These are phyloP conservation scores for Hydraecia micacea DNA, from an alignment of 2,888 invertebrate genomes.

Conservation along the genomic window DNA sequence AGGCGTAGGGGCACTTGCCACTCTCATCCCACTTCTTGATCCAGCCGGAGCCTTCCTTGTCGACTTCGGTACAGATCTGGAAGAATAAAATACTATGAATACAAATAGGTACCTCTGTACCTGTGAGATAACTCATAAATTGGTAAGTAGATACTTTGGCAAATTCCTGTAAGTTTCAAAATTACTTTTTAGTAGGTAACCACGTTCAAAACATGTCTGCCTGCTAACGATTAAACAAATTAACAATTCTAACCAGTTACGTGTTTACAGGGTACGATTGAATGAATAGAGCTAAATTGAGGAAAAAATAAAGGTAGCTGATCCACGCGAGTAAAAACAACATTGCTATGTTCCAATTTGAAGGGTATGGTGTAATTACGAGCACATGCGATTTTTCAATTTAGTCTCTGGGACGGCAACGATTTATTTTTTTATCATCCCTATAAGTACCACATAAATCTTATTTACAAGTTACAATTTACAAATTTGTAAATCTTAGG, in stretches of 20 bases:
- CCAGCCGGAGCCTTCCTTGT: constrained; percentile 93
- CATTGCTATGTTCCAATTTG: not conserved
- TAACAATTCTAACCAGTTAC: constrained; percentile 1
- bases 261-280: not conserved
- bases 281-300: constrained; percentile 24
- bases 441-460: not conserved
- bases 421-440: no score
- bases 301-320: not conserved
- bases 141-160: not conserved
- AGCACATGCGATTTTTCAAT: not conserved
- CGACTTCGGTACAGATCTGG: constrained; percentile 94
- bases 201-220: not conserved
- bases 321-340: not conserved
- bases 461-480: not conserved
- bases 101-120: not conserved
- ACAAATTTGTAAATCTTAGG: no score
- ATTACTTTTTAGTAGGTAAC: not conserved
- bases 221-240: not conserved
- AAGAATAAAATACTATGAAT: not conserved
- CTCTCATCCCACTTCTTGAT: constrained; percentile 95
- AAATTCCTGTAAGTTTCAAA: constrained; percentile 12
- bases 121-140: not conserved
- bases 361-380: not conserved
- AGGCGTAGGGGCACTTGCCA: constrained; percentile 96
- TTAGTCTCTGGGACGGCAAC: not conserved